Base-by-base conservation (phyloP, 2,113 vertebrate genomes). In the Cryptomyrus ogoouensis region DNA sequence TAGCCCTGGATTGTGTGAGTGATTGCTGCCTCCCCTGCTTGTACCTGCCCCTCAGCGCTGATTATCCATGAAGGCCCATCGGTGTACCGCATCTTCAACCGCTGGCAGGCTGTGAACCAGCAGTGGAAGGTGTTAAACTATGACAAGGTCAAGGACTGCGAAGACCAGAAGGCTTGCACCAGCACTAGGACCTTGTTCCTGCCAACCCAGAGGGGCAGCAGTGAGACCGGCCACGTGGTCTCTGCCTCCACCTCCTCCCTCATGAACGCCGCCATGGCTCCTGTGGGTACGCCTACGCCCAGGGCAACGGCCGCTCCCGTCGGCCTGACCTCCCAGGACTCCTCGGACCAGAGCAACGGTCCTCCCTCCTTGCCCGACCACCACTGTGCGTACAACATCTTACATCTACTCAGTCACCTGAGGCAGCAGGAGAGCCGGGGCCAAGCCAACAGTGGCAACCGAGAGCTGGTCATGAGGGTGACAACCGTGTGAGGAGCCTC, bases 51-150 rank as follows among this genome's bases (percentile, higher is more conserved):
- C 93, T 46, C 95, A 99, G 98, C 98, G 88, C 95, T 99, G 93
- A 99, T 99, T 92, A 97, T 99, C 95, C 98, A 99, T 0, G 98
- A 99, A 95, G 98, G 98, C 52, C 98, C 98, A 49, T 98, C 98
- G 0, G 98, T 99, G 93, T 99, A 98, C 93, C 98, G 98, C 87
- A 99, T 99, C 94, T 99, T 99, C 94, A 98, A 99, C 91, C 96
- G 98, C 91, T 99, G 98, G 98, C 98, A 99, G 94, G 98, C 98
- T 0, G 98, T 99, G 92, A 99, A 99, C 96, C 98, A 99, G 95
- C 98, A 99, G 94, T 99, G 98, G 98, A 99, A 99, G 95, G 98
- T 99, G 91, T 94, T 99, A 93, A 99, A 99, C 95, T 99, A 99
- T 92, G 97, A 99, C 92, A 99, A 99, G 95, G 94, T 97, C 3